A percentile compares a stretch with the other conserved stretches of the same genome.
Evolutionary conservation across 1,140 invertebrate genomes (phyloP).

Genomic region (Aphidius gifuensis): DNA sequence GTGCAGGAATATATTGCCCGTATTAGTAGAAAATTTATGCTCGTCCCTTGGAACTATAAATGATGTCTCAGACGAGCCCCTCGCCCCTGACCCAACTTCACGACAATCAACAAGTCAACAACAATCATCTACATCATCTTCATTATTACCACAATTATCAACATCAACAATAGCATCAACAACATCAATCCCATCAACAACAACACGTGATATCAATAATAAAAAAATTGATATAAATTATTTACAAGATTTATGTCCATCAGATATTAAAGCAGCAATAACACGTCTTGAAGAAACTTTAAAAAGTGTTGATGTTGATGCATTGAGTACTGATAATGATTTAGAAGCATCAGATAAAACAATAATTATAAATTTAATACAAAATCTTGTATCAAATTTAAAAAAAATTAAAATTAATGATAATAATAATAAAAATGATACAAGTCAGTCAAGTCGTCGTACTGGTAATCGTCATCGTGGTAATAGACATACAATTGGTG

Average conservation of each 20-base stretch:
- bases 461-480: constrained; percentile 50
- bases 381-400: constrained; percentile 70
- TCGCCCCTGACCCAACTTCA: constrained; percentile 27
- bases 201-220: constrained; percentile 2
- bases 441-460: constrained; percentile 35
- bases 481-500: constrained; percentile 75
- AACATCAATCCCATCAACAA: too few relatives aligned
- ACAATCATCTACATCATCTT: background rate
- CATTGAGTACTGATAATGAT: constrained; percentile 35
- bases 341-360: constrained; percentile 58
- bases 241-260: constrained; percentile 59
- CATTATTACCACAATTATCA: constrained; percentile 6
- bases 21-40: constrained; percentile 52
- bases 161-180: too few relatives aligned
- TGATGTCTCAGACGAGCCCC: constrained; percentile 33
- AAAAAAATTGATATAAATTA: constrained; percentile 43
- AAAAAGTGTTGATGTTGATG: constrained; percentile 56
- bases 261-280: constrained; percentile 76
- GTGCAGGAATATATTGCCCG: constrained; percentile 52
- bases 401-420: constrained; percentile 43
- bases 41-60: constrained; percentile 46
- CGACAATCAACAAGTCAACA: background rate
- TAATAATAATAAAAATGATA: background rate
- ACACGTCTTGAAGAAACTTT: constrained; percentile 70
- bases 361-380: constrained; percentile 71